These are phyloP conservation scores for Dermochelys coriacea DNA, from an alignment of 2,797 vertebrate species.

Conservation along the genomic window DNA sequence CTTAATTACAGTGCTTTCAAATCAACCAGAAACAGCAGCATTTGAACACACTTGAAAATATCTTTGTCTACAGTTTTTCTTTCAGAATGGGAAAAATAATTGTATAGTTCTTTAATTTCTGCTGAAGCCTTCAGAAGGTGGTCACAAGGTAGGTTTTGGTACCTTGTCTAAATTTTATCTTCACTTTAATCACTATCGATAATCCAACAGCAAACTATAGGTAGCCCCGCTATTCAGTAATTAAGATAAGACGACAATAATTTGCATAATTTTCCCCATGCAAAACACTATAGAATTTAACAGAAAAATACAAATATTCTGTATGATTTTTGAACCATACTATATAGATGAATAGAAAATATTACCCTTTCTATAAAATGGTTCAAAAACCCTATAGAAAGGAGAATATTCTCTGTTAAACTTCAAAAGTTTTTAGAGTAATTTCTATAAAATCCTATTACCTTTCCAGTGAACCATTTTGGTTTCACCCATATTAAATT, in stretches of 20 bases:
- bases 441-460: neutral
- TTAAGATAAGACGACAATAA: neutral
- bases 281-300: neutral
- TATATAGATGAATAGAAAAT: neutral
- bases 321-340: neutral
- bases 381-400: neutral
- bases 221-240: neutral
- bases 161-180: neutral
- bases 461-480: neutral
- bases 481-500: neutral
- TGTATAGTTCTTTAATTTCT: neutral
- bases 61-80: neutral
- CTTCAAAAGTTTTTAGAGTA: neutral
- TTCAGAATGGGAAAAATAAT: neutral
- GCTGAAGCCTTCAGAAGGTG: neutral
- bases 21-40: neutral
- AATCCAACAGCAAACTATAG: neutral
- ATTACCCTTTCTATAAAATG: neutral
- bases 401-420: neutral
- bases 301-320: neutral
- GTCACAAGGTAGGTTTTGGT: neutral
- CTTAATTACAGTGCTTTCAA: slow-evolving; percentile 7
- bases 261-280: neutral
- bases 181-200: neutral
- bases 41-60: neutral